Evolutionary conservation across 2,888 invertebrate species (phyloP), one percentile per base, ranked within the genome.

Genomic region (Lepidocyrtoides sp.): DNA sequence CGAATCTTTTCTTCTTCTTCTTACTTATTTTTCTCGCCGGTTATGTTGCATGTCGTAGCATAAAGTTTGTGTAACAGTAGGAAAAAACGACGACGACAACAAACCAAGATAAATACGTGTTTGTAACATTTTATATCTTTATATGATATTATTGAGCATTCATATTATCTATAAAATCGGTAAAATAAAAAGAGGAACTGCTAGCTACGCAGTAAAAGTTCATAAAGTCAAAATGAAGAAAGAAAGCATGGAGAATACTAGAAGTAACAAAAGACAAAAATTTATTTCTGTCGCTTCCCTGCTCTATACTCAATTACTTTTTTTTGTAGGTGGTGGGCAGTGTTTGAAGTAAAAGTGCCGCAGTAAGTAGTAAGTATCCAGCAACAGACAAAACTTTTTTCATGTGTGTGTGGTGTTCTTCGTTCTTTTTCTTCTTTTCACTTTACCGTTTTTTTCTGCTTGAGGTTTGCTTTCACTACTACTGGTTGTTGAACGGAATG

Each of bases 371-470:
- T 0, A 23, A 23, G 57, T 20, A 57, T 51, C 17, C 51, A 57
- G 57, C 57, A 57, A 57, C 57, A 63, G 63, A 63, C 63, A 63
- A 63, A 63, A 63, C 29, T 63, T 63, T 63, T 26, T 23, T 29
- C 48, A 10, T 41, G 36, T 36, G 7, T 36, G 36, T 36, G n/a
- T 51, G 51, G 17, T 12, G 51, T 66, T n/a, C 32, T 29, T 29
- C 32, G 29, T 66, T 51, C 51, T 8, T 57, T 69, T 69, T 12
- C 36, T 20, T 4, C 63, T 36, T 17, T 69, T 69, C 69, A 69
- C 69, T 69, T 69, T 69, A 32, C 69, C 69, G 0, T 8, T 69
- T 69, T 69, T 10, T 36, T 60, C 12, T 29, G 17, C 69, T 36
- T 36, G 36, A 69, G 69, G n/a, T n/a, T n/a, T n/a, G n/a, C n/a